These are phyloP conservation scores for Macaca nemestrina DNA, from an alignment of 2,113 vertebrate species.

Conservation along the genomic window DNA sequence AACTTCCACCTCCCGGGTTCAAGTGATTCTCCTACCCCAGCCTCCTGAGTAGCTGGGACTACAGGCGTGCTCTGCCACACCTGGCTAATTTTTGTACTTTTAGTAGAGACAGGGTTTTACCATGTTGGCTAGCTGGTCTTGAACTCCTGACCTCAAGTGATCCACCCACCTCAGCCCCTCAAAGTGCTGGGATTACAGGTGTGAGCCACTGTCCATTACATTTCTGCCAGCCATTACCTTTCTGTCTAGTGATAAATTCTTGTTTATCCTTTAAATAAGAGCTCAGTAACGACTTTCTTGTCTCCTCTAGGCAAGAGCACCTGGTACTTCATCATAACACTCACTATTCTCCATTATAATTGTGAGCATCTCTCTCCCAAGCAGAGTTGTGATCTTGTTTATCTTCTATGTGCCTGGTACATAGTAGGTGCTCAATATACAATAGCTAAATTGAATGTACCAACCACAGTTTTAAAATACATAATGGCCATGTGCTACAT, in stretches of 20 bases:
- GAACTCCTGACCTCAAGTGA: no score
- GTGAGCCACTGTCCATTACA: no score
- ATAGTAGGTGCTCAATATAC: constrained; percentile 1
- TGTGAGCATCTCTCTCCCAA: constrained; percentile 5
- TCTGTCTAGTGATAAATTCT: constrained; percentile 15
- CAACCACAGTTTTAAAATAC: constrained; percentile 25
- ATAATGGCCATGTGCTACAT: background rate
- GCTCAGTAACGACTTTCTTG: constrained; percentile 1
- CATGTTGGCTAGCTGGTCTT: no score
- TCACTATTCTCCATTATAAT: constrained; percentile 27
- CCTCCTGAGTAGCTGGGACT: no score
- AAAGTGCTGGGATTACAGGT: no score
- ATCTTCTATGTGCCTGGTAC: background rate
- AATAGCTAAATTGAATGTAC: background rate
- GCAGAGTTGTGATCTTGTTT: background rate
- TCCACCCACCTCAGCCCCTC: no score
- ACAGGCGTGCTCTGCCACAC: no score
- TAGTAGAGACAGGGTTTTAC: no score
- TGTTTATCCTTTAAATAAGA: constrained; percentile 37
- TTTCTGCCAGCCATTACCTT: background rate
- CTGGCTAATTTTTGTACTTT: no score
- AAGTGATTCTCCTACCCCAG: no score
- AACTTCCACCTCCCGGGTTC: no score
- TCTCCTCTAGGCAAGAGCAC: background rate
- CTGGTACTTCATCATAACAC: constrained; percentile 30